Evolutionary conservation across 2,797 vertebrate genomes (phyloP).

Genomic region (Rhinogobio ventralis): DNA sequence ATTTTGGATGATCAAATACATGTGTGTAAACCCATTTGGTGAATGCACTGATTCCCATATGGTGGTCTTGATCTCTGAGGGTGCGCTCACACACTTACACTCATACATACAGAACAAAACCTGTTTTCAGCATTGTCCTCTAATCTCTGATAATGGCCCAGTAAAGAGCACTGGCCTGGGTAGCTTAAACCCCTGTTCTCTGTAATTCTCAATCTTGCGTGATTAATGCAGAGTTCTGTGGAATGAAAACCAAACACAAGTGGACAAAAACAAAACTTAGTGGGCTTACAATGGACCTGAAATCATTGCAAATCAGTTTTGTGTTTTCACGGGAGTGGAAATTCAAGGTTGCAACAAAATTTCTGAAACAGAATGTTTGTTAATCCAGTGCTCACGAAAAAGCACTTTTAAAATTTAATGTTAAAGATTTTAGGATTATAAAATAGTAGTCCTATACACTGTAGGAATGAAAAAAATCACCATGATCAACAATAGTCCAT

Average conservation of each 20-base stretch:
- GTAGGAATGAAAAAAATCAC: background rate
- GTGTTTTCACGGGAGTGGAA: background rate
- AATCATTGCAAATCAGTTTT: slow-evolving; percentile 6
- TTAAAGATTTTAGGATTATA: background rate
- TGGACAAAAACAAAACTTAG: slow-evolving; percentile 64
- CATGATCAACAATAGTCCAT: background rate
- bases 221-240: slow-evolving; percentile 54
- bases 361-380: background rate
- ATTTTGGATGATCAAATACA: background rate
- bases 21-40: background rate
- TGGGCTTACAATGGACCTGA: slow-evolving; percentile 6
- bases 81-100: background rate
- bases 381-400: background rate
- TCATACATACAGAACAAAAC: background rate
- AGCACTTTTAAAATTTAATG: background rate
- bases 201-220: slow-evolving; percentile 52
- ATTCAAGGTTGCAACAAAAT: background rate
- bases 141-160: slow-evolving; percentile 48
- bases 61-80: background rate
- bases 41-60: slow-evolving; percentile 8
- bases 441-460: background rate
- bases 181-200: slow-evolving; percentile 31
- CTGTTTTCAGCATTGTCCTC: slow-evolving; percentile 50
- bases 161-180: slow-evolving; percentile 32
- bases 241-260: slow-evolving; percentile 12